A percentile compares a stretch with the other conserved stretches of the same genome.
Conservation (phyloP, 2,113 vertebrate species). For the Trogon melanurus region DNA sequence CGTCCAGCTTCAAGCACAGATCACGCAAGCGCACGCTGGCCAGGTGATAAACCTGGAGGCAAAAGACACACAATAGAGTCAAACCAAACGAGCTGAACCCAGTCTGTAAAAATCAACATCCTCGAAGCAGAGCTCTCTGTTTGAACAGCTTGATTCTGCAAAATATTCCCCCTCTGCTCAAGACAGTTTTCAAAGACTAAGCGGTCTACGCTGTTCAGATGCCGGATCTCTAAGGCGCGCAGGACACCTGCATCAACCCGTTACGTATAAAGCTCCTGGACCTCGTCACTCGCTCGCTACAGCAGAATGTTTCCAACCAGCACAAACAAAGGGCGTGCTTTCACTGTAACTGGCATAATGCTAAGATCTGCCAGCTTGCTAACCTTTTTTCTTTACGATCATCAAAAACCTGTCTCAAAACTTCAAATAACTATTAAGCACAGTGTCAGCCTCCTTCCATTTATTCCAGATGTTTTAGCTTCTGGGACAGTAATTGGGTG, state of each 20-base stretch:
- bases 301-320: background rate
- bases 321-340: background rate
- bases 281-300: too few relatives aligned
- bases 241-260: background rate
- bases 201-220: background rate
- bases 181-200: background rate
- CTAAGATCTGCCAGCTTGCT: too few relatives aligned
- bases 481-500: background rate
- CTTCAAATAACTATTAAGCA: background rate
- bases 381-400: background rate
- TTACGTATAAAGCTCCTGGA: background rate
- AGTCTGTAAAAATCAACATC: background rate
- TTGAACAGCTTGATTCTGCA: background rate
- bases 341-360: background rate
- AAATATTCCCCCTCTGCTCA: too few relatives aligned
- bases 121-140: background rate
- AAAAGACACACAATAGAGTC: background rate
- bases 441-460: background rate
- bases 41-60: constrained; percentile 91
- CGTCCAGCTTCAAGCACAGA: constrained; percentile 89
- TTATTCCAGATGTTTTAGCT: background rate
- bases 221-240: background rate
- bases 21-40: constrained; percentile 94
- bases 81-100: background rate
- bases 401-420: background rate